A percentile compares a stretch with the other conserved stretches of the same genome.
These are phyloP conservation scores for Ornithoptera priamus DNA, from an alignment of 2,888 invertebrate species.

Conservation along the genomic window DNA sequence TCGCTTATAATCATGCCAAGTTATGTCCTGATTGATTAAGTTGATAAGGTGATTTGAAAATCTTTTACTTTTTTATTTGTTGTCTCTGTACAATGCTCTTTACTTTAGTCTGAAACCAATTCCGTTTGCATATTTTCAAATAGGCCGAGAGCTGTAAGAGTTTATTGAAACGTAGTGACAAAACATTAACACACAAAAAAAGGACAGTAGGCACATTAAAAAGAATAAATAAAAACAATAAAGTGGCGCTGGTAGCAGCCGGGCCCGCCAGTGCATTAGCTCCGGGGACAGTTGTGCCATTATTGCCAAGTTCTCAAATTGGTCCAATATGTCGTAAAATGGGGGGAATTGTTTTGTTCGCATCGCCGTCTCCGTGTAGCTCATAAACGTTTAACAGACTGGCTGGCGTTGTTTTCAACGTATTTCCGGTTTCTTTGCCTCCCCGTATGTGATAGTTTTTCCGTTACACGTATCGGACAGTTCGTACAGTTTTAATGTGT, in stretches of 20 bases:
- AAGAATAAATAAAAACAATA: conserved; percentile 11
- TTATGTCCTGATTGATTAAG: too few relatives aligned
- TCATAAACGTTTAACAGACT: conserved; percentile 33
- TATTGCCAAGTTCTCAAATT: conserved; percentile 31
- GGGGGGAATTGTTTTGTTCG: conserved; percentile 32
- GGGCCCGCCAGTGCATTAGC: conserved; percentile 22
- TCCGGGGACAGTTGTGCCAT: conserved; percentile 22
- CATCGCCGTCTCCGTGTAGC: conserved; percentile 25
- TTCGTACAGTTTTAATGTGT: background rate
- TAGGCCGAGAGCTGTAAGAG: too few relatives aligned
- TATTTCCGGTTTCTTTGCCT: conserved; percentile 20
- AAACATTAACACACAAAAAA: background rate
- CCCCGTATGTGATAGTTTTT: conserved; percentile 16
- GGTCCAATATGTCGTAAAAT: conserved; percentile 30
- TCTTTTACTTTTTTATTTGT: too few relatives aligned
- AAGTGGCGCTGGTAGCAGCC: background rate
- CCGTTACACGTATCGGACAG: conserved; percentile 4
- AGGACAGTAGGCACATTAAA: conserved; percentile 1
- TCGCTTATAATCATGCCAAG: too few relatives aligned
- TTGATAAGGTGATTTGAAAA: too few relatives aligned
- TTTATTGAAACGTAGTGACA: too few relatives aligned
- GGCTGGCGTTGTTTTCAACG: conserved; percentile 24
- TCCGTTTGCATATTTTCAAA: too few relatives aligned
- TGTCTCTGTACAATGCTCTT: too few relatives aligned
- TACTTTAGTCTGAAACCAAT: too few relatives aligned